A percentile compares a stretch with the other conserved stretches of the same genome.
Evolutionary conservation across 2,888 invertebrate genomes (phyloP).

Genomic region (Chymomyza fuscimana): DNA sequence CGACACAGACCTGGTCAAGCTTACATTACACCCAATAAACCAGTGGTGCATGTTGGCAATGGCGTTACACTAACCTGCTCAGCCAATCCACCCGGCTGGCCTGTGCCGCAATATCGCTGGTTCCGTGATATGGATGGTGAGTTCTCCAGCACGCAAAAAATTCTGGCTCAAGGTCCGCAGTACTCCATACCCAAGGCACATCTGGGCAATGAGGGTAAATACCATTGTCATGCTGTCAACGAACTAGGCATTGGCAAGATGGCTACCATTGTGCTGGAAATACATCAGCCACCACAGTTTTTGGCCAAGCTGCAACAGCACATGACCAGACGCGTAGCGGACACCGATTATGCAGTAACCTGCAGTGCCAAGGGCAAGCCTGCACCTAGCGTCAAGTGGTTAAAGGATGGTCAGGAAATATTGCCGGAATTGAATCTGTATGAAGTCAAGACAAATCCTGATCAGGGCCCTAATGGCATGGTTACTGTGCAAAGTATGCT

Average conservation of each 20-base stretch:
- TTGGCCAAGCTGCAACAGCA: constrained; percentile 90
- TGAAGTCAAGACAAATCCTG: constrained; percentile 89
- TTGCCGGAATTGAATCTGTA: constrained; percentile 88
- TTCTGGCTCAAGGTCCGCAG: constrained; percentile 88
- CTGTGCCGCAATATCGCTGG: constrained; percentile 94
- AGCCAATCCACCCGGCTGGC: constrained; percentile 95
- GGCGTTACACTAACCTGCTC: constrained; percentile 91
- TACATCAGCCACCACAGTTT: constrained; percentile 93
- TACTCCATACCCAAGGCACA: constrained; percentile 93
- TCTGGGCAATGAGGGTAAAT: constrained; percentile 91
- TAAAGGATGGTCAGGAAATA: constrained; percentile 91
- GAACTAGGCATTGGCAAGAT: constrained; percentile 92
- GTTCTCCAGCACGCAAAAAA: constrained; percentile 82
- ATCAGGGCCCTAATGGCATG: constrained; percentile 88
- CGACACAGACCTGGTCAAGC: constrained; percentile 93
- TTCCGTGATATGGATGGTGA: constrained; percentile 87
- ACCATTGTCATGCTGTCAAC: constrained; percentile 94
- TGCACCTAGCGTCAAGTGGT: constrained; percentile 90
- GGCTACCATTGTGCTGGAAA: constrained; percentile 90
- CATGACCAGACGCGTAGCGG: constrained; percentile 89
- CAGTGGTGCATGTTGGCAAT: constrained; percentile 90
- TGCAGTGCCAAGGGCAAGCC: constrained; percentile 95
- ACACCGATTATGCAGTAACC: constrained; percentile 88
- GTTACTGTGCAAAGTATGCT: constrained; percentile 91
- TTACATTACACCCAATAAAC: constrained; percentile 89